Base-by-base conservation (phyloP, 2,113 vertebrate species). In the Nerophis lumbriciformis region DNA sequence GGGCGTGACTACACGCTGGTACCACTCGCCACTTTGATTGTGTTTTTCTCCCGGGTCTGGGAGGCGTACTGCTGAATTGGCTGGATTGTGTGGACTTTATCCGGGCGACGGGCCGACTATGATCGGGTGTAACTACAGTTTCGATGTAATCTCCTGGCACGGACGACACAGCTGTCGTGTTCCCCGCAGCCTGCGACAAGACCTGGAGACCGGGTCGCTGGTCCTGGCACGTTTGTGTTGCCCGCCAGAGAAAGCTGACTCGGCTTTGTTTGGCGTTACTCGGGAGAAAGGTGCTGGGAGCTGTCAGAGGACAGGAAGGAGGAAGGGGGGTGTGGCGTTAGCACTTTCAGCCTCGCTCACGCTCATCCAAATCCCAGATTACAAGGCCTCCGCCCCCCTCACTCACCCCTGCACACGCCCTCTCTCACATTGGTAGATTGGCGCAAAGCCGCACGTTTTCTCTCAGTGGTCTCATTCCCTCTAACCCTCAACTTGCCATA, bases 361-460 rank as follows among this genome's bases (percentile, higher is more conserved):
- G 35, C 83, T 80, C 75, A 68, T 82, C 86, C 84, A 90, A 92
- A 91, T 91, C 90, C 89, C 82, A 90, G 90, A 91, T 92, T 91
- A 91, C 88, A 79, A 66, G 58, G 47, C 65, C 75, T 71, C 79
- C 65, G 12, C 81, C 61, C 56, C 51, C 47, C 53, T 47, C n/a
- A 6, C 66, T 45, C 48, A 21, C 60, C 53, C 16, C 45, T 35
- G 14, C 15, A 50, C 54, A 77, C 50, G 54, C 54, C 77, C 78
- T 79, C 49, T 73, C 77, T 73, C 49, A 77, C 56, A 66, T 66
- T 53, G 8, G 51, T 68, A 50, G 63, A 55, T 60, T 59, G 62
- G 88, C 84, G 84, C 79, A 75, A 67, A 65, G 73, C 73, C 21
- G 53, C 54, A 58, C 28, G 0, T 65, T 73, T 28, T 65, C 51